A percentile compares a stretch with the other conserved stretches of the same genome.
phyloP scores from a whole-genome alignment of 2,888 invertebrate species.

The Dicycla oo region DNA sequence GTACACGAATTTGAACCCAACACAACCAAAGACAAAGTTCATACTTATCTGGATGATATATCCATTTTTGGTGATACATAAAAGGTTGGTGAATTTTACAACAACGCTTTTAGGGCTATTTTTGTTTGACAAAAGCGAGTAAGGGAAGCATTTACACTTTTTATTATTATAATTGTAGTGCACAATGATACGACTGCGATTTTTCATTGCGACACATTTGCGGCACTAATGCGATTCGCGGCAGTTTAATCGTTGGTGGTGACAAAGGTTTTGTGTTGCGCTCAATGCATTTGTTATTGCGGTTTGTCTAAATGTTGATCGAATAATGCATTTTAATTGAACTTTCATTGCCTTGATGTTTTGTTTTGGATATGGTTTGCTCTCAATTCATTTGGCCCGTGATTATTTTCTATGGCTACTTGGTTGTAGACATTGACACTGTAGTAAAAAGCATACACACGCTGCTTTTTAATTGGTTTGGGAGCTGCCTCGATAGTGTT shows the following conservation, averaged over 20 bases:
- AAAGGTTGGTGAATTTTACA: constrained; percentile 44
- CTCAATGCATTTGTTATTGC: constrained; percentile 67
- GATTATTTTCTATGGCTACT: neutral
- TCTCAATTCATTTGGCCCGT: constrained; percentile 13
- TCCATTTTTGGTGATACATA: constrained; percentile 22
- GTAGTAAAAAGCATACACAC: too few species aligned
- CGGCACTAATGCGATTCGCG: constrained; percentile 78
- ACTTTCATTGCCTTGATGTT: constrained; percentile 51
- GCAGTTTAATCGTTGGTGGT: constrained; percentile 73
- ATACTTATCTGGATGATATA: constrained; percentile 51
- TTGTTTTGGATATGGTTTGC: constrained; percentile 32
- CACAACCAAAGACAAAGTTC: constrained; percentile 45
- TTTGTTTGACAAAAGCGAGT: constrained; percentile 42
- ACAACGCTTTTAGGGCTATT: constrained; percentile 43
- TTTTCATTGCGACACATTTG: constrained; percentile 76
- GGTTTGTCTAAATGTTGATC: constrained; percentile 63
- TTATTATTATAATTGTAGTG: constrained; percentile 60
- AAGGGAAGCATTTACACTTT: constrained; percentile 53
- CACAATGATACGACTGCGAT: constrained; percentile 78
- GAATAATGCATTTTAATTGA: constrained; percentile 65
- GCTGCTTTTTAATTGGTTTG: too few species aligned
- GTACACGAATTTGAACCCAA: constrained; percentile 64
- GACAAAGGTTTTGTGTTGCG: constrained; percentile 69
- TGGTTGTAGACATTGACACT: neutral
- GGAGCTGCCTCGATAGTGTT: too few species aligned